These are phyloP conservation scores for Python bivittatus DNA, from an alignment of 2,113 vertebrate species.

Conservation along the genomic window DNA sequence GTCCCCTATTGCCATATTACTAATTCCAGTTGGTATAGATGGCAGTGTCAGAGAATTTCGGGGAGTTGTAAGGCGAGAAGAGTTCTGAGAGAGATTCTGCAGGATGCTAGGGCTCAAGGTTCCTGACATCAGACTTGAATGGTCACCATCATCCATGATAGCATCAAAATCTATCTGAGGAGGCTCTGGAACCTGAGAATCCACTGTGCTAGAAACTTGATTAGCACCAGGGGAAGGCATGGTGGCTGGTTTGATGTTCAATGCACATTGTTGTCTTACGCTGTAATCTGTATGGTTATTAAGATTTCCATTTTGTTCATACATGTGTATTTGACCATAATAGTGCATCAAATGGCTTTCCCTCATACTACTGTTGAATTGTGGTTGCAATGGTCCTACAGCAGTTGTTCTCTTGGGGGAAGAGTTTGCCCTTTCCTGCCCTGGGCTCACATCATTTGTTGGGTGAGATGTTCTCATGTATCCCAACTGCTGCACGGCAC, in stretches of 20 bases:
- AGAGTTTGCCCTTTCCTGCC: slow-evolving; percentile 76
- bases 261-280: slow-evolving; percentile 61
- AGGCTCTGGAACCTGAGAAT: slow-evolving; percentile 86
- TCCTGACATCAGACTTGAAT: slow-evolving; percentile 94
- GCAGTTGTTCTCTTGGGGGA: slow-evolving; percentile 76
- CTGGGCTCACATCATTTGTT: slow-evolving; percentile 54
- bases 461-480: slow-evolving; percentile 76
- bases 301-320: slow-evolving; percentile 77
- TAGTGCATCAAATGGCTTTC: slow-evolving; percentile 80
- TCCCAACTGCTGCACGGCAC: slow-evolving; percentile 74
- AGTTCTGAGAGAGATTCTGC: slow-evolving; percentile 95
- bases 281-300: slow-evolving; percentile 73
- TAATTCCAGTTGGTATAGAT: slow-evolving; percentile 87
- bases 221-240: slow-evolving; percentile 90
- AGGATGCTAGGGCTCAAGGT: slow-evolving; percentile 93
- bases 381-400: slow-evolving; percentile 56
- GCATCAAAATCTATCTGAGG: slow-evolving; percentile 95
- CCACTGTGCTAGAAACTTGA: slow-evolving; percentile 95
- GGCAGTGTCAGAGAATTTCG: slow-evolving; percentile 92
- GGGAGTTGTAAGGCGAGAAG: slow-evolving; percentile 95
- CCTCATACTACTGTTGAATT: slow-evolving; percentile 55
- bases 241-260: slow-evolving; percentile 69
- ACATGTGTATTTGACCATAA: slow-evolving; percentile 91
- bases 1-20: slow-evolving; percentile 99
- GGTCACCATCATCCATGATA: slow-evolving; percentile 96